phyloP scores from a whole-genome alignment of 37 sponge, comb jelly and placozoan species.

The Haliclona indistincta region DNA sequence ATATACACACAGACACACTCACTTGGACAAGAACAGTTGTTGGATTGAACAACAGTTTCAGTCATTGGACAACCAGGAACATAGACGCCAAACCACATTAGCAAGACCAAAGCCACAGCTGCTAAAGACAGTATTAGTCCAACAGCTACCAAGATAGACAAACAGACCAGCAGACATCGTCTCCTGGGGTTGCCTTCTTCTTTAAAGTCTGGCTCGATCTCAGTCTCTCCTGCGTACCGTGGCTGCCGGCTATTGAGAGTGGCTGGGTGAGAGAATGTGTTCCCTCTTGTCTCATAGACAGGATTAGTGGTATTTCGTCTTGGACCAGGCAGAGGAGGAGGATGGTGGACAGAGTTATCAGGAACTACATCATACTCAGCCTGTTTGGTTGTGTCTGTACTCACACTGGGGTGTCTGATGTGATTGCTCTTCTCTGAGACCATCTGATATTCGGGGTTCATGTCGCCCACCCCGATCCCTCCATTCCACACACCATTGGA shows the following conservation, averaged over 20 bases:
- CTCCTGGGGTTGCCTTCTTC: background rate
- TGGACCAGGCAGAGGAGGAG: background rate
- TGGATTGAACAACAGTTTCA: no score
- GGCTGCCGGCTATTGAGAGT: background rate
- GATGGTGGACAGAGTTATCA: no score
- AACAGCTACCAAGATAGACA: background rate
- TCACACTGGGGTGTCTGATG: no score
- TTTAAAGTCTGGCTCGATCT: background rate
- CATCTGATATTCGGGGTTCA: no score
- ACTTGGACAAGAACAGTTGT: no score
- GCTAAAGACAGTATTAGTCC: background rate
- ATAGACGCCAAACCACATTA: constrained; percentile 10
- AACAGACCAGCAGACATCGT: background rate
- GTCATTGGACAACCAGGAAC: no score
- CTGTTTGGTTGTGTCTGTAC: no score
- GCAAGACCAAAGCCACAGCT: background rate
- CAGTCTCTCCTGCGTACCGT: background rate
- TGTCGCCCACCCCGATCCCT: no score
- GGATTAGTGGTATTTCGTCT: background rate
- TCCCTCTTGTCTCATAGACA: background rate
- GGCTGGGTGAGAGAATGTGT: background rate
- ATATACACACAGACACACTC: no score
- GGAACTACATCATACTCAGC: no score
- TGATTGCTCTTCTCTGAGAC: no score
- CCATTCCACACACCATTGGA: no score